Base-by-base conservation (phyloP, 2,113 vertebrate genomes). In the Puma concolor region DNA sequence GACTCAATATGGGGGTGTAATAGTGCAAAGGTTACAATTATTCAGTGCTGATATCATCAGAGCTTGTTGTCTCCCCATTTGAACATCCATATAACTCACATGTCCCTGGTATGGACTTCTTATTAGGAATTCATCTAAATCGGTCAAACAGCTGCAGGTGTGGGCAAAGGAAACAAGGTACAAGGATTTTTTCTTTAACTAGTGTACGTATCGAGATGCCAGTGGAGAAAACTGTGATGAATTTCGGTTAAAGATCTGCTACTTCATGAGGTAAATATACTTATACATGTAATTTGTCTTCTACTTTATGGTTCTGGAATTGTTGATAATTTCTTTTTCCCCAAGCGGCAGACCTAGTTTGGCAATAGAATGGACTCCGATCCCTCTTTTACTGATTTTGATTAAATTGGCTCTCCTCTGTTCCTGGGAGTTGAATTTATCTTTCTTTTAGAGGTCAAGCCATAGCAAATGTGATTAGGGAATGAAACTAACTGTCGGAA, bases 171-270 rank as follows among this genome's bases (percentile, higher is more conserved):
- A 83, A 95, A 80, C 12, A 13, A 31, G 1, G 10, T 2, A 0
- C 23, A 6, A 38, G 10, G 25, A 48, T 41, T 91, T 31, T 95
- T 98, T 99, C 99, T 98, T 99, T 99, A 99, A 99, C 99, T 66
- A 91, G 31, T 76, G 4, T 94, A 99, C 99, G 0, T 99, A 99
- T 57, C 99, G 99, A 89, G 98, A 99, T 98, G 99, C 99, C 88
- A 98, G 94, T n/a, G 99, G 98, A 71, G 99, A 99, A 66, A 97
- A 97, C 97, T 98, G 99, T 94, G 98, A 99, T 96, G 99, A 98
- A 93, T 99, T 99, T 91, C 99, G 99, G 92, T 98, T 99, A 96
- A 99, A 99, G 99, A 99, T 99, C 98, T 99, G 99, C 97, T 99
- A 99, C 97, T 99, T 99, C 96, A 99, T 99, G 99, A 99, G 99